Evolutionary conservation across 30 jellyfish, hydroid and myxozoan species (phyloP).

Genomic region (Hydra vulgaris): DNA sequence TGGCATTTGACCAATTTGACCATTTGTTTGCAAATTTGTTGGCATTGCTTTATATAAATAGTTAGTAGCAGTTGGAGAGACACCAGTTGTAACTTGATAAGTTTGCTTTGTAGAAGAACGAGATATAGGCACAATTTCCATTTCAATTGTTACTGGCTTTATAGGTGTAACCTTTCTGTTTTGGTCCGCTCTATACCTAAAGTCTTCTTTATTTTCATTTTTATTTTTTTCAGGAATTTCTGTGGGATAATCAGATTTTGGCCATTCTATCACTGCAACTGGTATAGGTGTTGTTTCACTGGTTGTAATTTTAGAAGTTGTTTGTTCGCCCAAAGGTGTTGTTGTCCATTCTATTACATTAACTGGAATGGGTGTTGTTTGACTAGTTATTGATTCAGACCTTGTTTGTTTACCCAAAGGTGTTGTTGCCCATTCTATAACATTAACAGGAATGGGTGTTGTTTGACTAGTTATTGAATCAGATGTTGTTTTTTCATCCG

Average conservation of each 20-base stretch:
- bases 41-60: background rate
- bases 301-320: background rate
- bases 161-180: constrained; percentile 7
- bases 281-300: background rate
- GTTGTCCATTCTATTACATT: no score
- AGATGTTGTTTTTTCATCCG: no score
- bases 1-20: background rate
- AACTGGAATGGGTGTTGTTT: no score
- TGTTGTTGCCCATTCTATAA: no score
- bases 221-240: background rate
- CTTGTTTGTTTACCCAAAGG: no score
- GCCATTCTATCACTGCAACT: background rate
- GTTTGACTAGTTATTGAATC: no score
- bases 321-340: background rate
- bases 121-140: constrained; percentile 15
- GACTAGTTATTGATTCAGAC: no score
- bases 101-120: background rate
- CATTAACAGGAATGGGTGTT: no score
- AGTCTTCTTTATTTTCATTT: background rate
- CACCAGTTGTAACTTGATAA: background rate
- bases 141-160: constrained; percentile 21
- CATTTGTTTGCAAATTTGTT: background rate
- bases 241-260: background rate
- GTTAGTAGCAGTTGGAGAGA: background rate
- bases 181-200: background rate